Evolutionary conservation across 2,797 vertebrate genomes (phyloP), one percentile per base, ranked within the genome.

Genomic region (Psittacula derbiana): DNA sequence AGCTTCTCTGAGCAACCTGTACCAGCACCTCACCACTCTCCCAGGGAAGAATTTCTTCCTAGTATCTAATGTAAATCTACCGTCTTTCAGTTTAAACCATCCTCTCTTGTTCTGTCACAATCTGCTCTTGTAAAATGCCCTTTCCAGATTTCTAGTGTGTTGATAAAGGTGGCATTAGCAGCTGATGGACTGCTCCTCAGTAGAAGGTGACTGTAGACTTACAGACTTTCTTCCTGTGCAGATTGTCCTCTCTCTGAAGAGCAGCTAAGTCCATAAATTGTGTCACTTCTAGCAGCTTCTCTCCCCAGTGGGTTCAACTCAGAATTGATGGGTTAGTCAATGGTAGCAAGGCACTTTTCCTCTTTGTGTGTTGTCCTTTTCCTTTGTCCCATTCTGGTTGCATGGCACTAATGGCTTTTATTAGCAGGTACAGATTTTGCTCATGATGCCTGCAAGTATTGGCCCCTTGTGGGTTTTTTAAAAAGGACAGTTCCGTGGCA

Each of bases 271-370:
- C 27, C 46, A 70, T 82, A 52, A 93, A 92, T 70, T 84, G 47
- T 82, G 40, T 67, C 7, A 2, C 28, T 93, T 94, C 92, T 58
- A 88, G 92, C 86, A 94, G 58, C 92, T 94, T 96, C 76, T 72
- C 31, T 95, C 70, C 40, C 58, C 12, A 1, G 69, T 72, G 87
- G 38, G n/a, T 86, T 43, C 62, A 70, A 15, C 58, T 81, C 24
- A 0, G 62, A 76, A 60, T 46, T 91, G 85, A 64, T 80, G 89
- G 43, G 43, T 73, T 61, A 43, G 28, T 62, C 55, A 66, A 69
- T 40, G 69, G 65, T 70, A 80, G 75, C 50, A 58, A 58, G 92
- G 70, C 7, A 2, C n/a, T 84, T 91, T 93, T 47, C 38, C 43
- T 81, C 50, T 86, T 70, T 94, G 62, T 41, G 38, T 1, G 1